Percentiles rank a stretch among this genome's conserved stretches.
Evolutionary conservation across 2,797 vertebrate genomes (phyloP).

Genomic region (Discoglossus pictus): DNA sequence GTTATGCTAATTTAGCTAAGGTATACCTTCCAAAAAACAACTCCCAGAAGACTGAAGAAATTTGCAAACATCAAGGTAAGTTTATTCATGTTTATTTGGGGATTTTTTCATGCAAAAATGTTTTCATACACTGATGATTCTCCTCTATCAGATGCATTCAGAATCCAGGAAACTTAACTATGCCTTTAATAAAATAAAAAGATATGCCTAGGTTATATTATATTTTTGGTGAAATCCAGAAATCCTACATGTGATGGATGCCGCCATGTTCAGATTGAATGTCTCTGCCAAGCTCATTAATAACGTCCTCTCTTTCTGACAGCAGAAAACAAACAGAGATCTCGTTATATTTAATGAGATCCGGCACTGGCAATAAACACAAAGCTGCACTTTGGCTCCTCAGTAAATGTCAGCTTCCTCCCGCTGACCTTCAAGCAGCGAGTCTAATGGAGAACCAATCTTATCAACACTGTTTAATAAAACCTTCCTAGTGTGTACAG

Average conservation of each 20-base stretch:
- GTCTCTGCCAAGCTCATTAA: background rate
- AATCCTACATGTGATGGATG: background rate
- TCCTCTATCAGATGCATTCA: no score
- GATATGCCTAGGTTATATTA: no score
- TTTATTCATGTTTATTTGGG: no score
- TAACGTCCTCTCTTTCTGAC: background rate
- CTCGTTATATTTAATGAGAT: background rate
- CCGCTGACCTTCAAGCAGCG: conserved; percentile 10
- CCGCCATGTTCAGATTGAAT: background rate
- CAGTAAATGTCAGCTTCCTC: background rate
- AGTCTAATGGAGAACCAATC: background rate
- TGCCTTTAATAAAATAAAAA: no score
- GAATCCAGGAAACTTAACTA: no score
- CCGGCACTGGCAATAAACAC: conserved; percentile 6
- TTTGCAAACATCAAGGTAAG: no score
- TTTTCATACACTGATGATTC: no score
- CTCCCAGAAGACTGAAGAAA: no score
- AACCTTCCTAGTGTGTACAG: background rate
- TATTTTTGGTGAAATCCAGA: no score
- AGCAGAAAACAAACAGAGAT: conserved; percentile 1
- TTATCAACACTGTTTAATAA: conserved; percentile 14
- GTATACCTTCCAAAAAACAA: no score
- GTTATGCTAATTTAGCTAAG: no score
- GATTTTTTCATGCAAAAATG: no score
- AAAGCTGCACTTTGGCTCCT: conserved; percentile 4